phyloP scores from a whole-genome alignment of 1,140 invertebrate genomes.

The Anastrepha obliqua region DNA sequence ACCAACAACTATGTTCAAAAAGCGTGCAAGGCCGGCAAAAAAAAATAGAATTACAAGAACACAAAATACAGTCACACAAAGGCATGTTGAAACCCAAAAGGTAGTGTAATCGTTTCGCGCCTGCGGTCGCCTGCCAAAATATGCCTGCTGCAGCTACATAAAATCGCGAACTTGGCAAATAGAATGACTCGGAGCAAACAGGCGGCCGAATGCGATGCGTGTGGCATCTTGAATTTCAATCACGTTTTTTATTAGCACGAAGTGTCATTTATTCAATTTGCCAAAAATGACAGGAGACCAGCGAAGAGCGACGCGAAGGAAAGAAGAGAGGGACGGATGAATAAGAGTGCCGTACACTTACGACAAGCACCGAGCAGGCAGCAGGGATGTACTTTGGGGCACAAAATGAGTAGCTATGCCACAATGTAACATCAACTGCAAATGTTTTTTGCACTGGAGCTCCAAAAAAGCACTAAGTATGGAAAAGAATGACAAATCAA shows the following conservation, averaged over 20 bases:
- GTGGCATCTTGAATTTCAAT: conserved; percentile 51
- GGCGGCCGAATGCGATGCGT: conserved; percentile 28
- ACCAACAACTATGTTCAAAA: neutral
- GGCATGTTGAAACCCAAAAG: neutral
- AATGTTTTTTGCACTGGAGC: neutral
- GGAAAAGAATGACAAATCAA: neutral
- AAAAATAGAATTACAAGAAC: neutral
- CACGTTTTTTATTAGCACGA: conserved; percentile 52
- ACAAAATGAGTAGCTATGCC: neutral
- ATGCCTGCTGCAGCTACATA: neutral
- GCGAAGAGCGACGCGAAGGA: neutral
- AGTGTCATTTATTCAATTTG: conserved; percentile 53
- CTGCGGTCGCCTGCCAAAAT: conserved; percentile 20
- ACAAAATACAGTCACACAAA: neutral
- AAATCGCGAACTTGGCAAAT: neutral
- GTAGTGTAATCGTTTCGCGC: neutral
- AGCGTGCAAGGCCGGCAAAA: neutral
- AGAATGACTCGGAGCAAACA: neutral
- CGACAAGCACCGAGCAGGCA: neutral
- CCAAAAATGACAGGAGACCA: neutral
- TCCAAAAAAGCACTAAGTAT: neutral
- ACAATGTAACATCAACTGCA: neutral
- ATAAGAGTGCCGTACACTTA: neutral
- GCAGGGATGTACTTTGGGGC: neutral
- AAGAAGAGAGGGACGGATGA: neutral